Conservation (phyloP, 1,140 invertebrate species). For the Anadara kagoshimensis region DNA sequence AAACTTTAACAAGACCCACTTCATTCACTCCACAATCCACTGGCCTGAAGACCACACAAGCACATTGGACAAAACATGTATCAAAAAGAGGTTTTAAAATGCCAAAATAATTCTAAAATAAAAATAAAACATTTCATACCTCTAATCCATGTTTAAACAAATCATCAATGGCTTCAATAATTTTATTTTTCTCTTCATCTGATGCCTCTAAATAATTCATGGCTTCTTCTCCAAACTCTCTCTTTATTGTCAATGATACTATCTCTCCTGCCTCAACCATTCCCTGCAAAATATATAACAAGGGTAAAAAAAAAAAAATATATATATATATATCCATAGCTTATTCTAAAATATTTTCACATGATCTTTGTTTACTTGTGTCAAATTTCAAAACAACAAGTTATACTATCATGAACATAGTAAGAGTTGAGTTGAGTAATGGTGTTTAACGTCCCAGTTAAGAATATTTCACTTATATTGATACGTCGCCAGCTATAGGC, state of each 20-base stretch:
- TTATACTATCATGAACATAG: no score
- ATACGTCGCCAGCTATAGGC: no score
- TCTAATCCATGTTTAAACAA: constrained; percentile 85
- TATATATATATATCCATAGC: no score
- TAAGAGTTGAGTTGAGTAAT: no score
- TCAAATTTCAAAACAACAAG: no score
- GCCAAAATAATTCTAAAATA: neutral
- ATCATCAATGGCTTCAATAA: constrained; percentile 78
- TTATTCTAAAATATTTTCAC: no score
- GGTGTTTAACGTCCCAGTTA: no score
- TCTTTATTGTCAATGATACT: constrained; percentile 83
- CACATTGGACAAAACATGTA: neutral
- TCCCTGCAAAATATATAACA: constrained; percentile 77
- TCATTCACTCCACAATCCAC: neutral
- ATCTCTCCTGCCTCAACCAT: constrained; percentile 96
- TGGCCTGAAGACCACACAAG: neutral
- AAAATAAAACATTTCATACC: constrained; percentile 29
- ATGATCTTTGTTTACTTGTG: no score
- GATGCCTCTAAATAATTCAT: constrained; percentile 81
- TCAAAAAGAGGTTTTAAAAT: neutral
- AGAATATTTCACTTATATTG: no score
- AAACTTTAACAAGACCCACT: neutral
- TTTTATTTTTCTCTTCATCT: constrained; percentile 76
- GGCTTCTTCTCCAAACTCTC: constrained; percentile 97
- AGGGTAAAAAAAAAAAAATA: neutral